Percentiles rank a stretch among this genome's conserved stretches.
These are phyloP conservation scores for Platalea minor DNA, from an alignment of 2,797 vertebrate genomes.

Conservation along the genomic window DNA sequence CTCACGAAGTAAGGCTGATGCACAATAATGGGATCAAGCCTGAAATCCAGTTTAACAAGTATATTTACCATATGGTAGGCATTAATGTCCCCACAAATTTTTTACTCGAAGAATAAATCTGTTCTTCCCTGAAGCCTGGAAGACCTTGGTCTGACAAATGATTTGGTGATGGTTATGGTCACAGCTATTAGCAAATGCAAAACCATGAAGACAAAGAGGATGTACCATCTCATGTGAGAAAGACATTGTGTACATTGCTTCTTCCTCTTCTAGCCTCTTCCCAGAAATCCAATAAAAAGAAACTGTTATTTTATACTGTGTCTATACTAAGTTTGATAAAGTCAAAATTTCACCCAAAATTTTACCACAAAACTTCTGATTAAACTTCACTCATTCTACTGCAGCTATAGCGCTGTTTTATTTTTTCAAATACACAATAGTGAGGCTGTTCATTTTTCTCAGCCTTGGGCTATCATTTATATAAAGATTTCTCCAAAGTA, in stretches of 20 bases:
- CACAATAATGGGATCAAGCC: slow-evolving; percentile 51
- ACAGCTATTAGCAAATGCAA: not conserved
- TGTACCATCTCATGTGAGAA: not conserved
- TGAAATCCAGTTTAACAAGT: slow-evolving; percentile 55
- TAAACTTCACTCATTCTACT: not conserved
- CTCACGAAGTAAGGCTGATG: slow-evolving; percentile 24
- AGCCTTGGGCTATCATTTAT: not conserved
- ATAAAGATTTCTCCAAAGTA: not conserved
- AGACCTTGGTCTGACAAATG: not conserved
- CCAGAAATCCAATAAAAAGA: not conserved
- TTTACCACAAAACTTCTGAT: not conserved
- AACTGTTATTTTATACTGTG: not conserved
- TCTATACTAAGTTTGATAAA: not conserved
- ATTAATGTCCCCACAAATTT: slow-evolving; percentile 22
- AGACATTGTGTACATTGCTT: not conserved
- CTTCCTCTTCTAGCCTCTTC: not conserved
- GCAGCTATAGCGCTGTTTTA: not conserved
- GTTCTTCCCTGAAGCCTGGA: not conserved
- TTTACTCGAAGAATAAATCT: slow-evolving; percentile 18
- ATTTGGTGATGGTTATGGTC: not conserved
- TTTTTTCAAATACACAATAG: not conserved
- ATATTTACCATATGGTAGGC: slow-evolving; percentile 62
- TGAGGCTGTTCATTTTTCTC: not conserved
- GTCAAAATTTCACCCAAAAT: not conserved
- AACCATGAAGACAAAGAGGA: not conserved